Conservation (phyloP, 2,113 vertebrate genomes). For the Colaptes auratus region DNA sequence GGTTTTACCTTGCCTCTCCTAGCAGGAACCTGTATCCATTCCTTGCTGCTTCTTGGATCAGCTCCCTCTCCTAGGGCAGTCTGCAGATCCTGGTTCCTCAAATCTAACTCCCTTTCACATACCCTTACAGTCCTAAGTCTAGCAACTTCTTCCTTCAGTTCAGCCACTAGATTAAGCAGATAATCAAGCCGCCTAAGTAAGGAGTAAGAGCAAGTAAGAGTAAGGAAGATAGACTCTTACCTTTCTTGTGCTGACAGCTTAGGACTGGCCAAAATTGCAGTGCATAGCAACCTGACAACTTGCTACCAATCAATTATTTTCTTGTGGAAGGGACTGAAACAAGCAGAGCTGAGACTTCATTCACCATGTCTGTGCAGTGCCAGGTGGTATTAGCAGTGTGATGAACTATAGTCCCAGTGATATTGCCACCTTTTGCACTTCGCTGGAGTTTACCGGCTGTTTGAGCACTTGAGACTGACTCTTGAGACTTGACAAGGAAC, state of each 20-base stretch:
- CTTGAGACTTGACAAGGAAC: not conserved
- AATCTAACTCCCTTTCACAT: too few species aligned
- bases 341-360: not conserved
- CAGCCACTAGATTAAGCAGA: too few species aligned
- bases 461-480: not conserved
- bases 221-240: not conserved
- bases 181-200: too few species aligned
- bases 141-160: too few species aligned
- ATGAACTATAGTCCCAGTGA: not conserved
- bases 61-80: too few species aligned
- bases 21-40: too few species aligned
- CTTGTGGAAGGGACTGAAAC: not conserved
- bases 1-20: too few species aligned
- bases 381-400: not conserved
- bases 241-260: not conserved
- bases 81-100: too few species aligned
- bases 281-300: not conserved
- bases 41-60: too few species aligned
- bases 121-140: too few species aligned
- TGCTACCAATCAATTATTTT: constrained; percentile 2
- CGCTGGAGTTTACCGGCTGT: not conserved
- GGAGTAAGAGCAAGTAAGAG: too few species aligned
- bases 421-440: constrained; percentile 2
- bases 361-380: not conserved
- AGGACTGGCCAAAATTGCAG: not conserved